Conservation (phyloP, 2,113 vertebrate species). For the Mohoua ochrocephala region DNA sequence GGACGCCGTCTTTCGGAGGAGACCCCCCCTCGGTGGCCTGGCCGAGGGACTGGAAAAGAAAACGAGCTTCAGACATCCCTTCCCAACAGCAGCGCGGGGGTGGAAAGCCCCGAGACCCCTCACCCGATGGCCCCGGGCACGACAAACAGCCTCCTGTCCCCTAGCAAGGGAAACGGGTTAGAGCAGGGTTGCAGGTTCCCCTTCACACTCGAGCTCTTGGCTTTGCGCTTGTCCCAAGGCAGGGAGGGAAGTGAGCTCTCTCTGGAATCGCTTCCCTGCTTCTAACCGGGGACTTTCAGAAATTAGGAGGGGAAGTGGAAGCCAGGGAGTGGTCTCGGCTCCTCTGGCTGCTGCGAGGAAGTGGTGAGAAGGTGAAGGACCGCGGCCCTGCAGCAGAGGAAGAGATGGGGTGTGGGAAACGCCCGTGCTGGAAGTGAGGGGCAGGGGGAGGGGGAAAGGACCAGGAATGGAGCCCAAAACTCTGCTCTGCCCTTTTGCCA, state of each 20-base stretch:
- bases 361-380: neutral
- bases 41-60: neutral
- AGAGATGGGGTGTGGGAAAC: neutral
- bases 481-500: neutral
- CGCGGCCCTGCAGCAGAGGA: accelerated
- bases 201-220: accelerated
- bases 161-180: too few relatives aligned
- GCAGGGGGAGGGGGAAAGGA: neutral
- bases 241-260: neutral
- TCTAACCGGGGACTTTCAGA: accelerated
- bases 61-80: accelerated
- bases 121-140: accelerated
- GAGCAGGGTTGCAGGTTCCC: too few relatives aligned
- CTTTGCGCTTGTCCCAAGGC: accelerated
- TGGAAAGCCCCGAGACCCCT: accelerated
- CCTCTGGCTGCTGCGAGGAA: neutral
- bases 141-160: accelerated
- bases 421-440: accelerated
- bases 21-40: accelerated
- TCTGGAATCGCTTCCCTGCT: accelerated
- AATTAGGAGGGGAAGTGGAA: accelerated
- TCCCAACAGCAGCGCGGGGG: accelerated
- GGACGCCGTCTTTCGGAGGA: accelerated
- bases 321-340: neutral
- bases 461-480: neutral